Base-by-base conservation (phyloP, 2,113 vertebrate genomes). In the Sander lucioperca region DNA sequence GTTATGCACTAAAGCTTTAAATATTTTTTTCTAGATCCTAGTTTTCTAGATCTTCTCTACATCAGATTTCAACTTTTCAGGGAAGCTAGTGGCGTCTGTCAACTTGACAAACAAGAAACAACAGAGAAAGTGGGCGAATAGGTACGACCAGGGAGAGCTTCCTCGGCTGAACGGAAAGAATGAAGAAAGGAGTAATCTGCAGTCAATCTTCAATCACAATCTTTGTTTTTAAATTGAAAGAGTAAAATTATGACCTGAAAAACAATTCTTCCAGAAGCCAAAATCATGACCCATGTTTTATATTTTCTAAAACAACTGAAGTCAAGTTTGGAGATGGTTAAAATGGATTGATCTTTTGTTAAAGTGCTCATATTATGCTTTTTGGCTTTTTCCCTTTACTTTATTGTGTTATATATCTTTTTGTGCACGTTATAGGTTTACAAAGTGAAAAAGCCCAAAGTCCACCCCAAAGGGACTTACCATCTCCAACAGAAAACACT, bases 111-210 rank as follows among this genome's bases (percentile, higher is more conserved):
- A 81, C 71, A 76, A 27, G 27, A 53, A 45, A 82, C 67, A 83
- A 76, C 62, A 77, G 82, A 83, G 84, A 88, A 84, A 90, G 84
- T 81, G 79, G 70, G 74, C 25, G 8, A 85, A 47, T 81, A 84
- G 76, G 76, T 66, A 70, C 33, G 56, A 59, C 48, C 45, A 57
- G 82, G 78, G 69, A 66, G 77, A 72, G 66, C 76, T 86, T 91
- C 83, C 84, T 83, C 70, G 68, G 82, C 79, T 83, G 83, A 89
- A 83, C 45, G 61, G 83, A 86, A 66, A 80, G 80, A 87, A 88
- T 81, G 89, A 93, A 90, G 88, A 91, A 88, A 81, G 77, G 83
- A 91, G 90, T 91, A 85, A 92, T 91, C 89, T 90, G 69, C 85
- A 27, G 2, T 27, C 27, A 27, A 27, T 27, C 27, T 27, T 27